A percentile compares a stretch with the other conserved stretches of the same genome.
Conservation (phyloP, 2,113 vertebrate species). For the Cynopterus brachyotis region DNA sequence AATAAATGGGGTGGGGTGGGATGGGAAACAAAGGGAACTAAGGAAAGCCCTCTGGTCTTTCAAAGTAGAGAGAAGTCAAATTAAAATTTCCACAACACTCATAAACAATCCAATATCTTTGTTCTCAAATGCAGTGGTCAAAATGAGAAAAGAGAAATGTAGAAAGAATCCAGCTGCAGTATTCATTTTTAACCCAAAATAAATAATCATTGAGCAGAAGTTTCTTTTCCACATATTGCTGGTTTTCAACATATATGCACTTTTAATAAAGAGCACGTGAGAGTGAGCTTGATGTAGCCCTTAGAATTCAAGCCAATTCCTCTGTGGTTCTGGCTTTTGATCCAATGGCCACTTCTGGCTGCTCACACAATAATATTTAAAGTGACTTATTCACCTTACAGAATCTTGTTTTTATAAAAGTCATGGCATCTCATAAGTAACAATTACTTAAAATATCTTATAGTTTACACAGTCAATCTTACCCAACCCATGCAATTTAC, state of each 20-base stretch:
- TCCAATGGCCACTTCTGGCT: background rate
- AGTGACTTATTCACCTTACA: background rate
- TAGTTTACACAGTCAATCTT: slow-evolving; percentile 2
- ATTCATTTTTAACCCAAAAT: slow-evolving; percentile 66
- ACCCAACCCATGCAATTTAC: background rate
- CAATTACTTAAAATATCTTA: background rate
- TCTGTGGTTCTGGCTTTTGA: slow-evolving; percentile 43
- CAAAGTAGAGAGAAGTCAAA: background rate
- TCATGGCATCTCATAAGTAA: background rate
- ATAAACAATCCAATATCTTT: slow-evolving; percentile 8
- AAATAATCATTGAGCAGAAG: slow-evolving; percentile 65
- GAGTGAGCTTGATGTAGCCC: background rate
- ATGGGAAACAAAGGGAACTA: background rate
- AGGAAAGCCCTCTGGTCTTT: background rate
- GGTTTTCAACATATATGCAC: slow-evolving; percentile 51
- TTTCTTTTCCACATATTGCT: slow-evolving; percentile 61
- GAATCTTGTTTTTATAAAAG: slow-evolving; percentile 25
- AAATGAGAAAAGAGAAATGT: background rate
- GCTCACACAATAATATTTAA: background rate
- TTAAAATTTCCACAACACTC: background rate
- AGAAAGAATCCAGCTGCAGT: slow-evolving; percentile 66
- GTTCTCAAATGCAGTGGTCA: slow-evolving; percentile 40
- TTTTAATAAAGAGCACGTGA: slow-evolving; percentile 45
- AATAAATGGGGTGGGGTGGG: background rate
- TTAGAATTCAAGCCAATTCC: background rate